A percentile compares a stretch with the other conserved stretches of the same genome.
These are phyloP conservation scores for Meles meles DNA, from an alignment of 2,113 vertebrate species.

Conservation along the genomic window DNA sequence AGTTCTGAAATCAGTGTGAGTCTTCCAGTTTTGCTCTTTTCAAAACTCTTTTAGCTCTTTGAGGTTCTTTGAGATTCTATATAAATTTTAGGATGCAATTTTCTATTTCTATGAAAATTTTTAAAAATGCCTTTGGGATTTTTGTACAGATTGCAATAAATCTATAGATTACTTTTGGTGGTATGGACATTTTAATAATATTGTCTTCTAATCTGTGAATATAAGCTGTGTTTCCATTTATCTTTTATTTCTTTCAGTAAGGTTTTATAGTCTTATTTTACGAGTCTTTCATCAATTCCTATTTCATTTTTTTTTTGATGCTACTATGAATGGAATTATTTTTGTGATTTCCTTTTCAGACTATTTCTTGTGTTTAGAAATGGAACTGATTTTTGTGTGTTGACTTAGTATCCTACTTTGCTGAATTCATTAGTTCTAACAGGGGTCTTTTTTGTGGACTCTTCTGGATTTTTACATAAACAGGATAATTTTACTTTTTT, in stretches of 20 bases:
- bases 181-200: not conserved
- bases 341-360: not conserved
- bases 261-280: not conserved
- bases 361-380: not conserved
- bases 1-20: not conserved
- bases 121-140: not conserved
- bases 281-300: not conserved
- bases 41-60: not conserved
- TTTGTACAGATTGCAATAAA: not conserved
- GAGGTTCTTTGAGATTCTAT: not conserved
- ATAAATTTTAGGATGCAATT: not conserved
- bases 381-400: not conserved
- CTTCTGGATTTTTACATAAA: not conserved
- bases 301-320: not conserved
- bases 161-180: not conserved
- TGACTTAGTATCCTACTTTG: not conserved
- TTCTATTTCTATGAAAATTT: not conserved
- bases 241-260: not conserved
- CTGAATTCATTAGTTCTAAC: not conserved
- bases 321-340: not conserved
- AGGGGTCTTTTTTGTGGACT: not conserved
- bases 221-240: not conserved
- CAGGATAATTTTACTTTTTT: not conserved
- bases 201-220: not conserved
- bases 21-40: not conserved